These are phyloP conservation scores for Cryptocephalus moraei DNA, from an alignment of 2,888 invertebrate species.

Conservation along the genomic window DNA sequence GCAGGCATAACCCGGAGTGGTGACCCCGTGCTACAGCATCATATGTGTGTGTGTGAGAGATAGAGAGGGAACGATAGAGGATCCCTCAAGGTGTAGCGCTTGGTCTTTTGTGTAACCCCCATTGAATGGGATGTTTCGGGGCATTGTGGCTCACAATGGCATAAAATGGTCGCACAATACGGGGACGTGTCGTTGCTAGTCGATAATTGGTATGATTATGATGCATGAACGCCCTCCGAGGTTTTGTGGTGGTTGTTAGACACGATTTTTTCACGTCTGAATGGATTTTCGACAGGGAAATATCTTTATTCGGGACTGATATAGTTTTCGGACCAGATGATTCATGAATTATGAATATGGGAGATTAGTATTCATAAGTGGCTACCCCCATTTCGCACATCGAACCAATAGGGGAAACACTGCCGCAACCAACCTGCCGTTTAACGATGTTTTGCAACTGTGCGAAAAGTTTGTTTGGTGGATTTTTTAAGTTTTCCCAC, in stretches of 20 bases:
- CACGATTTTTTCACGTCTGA: conserved; percentile 6
- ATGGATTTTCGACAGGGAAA: conserved; percentile 6
- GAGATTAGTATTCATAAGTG: no score
- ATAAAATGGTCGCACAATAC: conserved; percentile 30
- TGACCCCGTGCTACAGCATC: conserved; percentile 16
- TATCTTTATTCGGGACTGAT: conserved; percentile 1
- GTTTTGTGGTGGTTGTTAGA: conserved; percentile 10
- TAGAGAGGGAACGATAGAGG: conserved; percentile 2
- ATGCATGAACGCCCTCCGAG: conserved; percentile 30
- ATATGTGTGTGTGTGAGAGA: no score
- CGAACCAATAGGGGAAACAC: no score
- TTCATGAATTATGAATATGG: conserved; percentile 7
- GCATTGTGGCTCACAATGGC: conserved; percentile 32
- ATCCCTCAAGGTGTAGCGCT: conserved; percentile 7
- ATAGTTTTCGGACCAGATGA: no score
- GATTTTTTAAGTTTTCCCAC: no score
- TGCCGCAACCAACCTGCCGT: no score
- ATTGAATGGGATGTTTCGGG: conserved; percentile 31
- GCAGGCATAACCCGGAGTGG: conserved; percentile 10
- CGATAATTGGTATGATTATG: conserved; percentile 36
- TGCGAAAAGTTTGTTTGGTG: no score
- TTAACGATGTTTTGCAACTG: no score
- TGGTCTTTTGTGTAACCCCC: conserved; percentile 12
- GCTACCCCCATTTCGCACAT: no score
- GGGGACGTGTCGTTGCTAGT: conserved; percentile 23